Evolutionary conservation across 2,797 vertebrate genomes (phyloP).

Genomic region (Synanceia verrucosa): DNA sequence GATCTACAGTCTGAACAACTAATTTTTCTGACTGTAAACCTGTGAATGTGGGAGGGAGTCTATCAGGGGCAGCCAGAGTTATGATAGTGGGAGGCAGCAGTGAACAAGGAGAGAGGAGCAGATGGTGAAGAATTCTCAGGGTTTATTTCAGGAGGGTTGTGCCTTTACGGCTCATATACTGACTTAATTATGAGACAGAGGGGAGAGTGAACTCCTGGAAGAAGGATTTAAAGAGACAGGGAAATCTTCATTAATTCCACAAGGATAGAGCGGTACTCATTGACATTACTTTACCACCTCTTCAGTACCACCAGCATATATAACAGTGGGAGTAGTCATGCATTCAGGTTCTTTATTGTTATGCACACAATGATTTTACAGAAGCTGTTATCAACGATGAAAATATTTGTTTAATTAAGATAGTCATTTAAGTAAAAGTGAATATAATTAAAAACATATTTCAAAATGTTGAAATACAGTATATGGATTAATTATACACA

Average conservation of each 20-base stretch:
- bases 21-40: slow-evolving; percentile 6
- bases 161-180: slow-evolving; percentile 82
- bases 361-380: not conserved
- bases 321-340: not conserved
- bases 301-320: slow-evolving; percentile 24
- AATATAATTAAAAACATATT: too few species aligned
- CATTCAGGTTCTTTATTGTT: not conserved
- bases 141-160: slow-evolving; percentile 78
- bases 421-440: too few species aligned
- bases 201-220: slow-evolving; percentile 73
- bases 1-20: slow-evolving; percentile 11
- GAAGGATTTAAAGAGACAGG: slow-evolving; percentile 70
- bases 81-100: slow-evolving; percentile 45
- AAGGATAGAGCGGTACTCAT: slow-evolving; percentile 51
- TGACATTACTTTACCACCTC: slow-evolving; percentile 58
- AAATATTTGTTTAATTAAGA: too few species aligned
- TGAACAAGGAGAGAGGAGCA: slow-evolving; percentile 59
- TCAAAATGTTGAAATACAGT: too few species aligned
- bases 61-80: slow-evolving; percentile 42
- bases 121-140: slow-evolving; percentile 74
- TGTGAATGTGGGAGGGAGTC: slow-evolving; percentile 55
- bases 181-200: slow-evolving; percentile 82
- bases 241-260: slow-evolving; percentile 73
- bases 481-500: not conserved
- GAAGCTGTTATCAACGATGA: not conserved